Conservation (phyloP, 2,113 vertebrate genomes). For the Saguinus imperator region DNA sequence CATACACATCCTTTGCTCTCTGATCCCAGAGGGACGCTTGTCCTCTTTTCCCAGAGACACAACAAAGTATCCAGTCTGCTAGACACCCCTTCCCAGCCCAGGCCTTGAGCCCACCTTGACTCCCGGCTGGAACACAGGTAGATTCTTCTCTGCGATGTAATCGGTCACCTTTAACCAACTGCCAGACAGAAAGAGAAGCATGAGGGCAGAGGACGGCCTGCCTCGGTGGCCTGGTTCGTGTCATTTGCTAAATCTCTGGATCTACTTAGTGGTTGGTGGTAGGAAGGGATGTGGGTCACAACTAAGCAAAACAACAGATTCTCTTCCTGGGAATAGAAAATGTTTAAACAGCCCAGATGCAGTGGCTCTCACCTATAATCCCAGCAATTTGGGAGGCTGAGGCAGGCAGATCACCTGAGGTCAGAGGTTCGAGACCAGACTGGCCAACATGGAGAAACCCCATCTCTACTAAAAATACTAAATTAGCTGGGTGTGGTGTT, state of each 20-base stretch:
- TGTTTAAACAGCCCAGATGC: background rate
- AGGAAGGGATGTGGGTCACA: background rate
- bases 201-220: background rate
- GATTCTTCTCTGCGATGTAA: conserved; percentile 90
- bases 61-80: background rate
- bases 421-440: no score
- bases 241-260: background rate
- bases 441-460: no score
- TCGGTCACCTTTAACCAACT: conserved; percentile 97
- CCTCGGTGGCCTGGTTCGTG: background rate
- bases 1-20: background rate
- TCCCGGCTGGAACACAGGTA: conserved; percentile 92
- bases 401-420: no score
- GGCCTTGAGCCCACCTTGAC: conserved; percentile 87
- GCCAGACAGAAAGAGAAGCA: conserved; percentile 28
- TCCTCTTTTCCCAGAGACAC: background rate
- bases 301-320: background rate
- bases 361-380: no score
- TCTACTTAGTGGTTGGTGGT: background rate
- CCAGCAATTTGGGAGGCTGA: no score
- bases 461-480: no score
- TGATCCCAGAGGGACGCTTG: background rate
- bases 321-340: background rate
- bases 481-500: no score
- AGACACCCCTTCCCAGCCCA: background rate